Percentiles rank a stretch among this genome's conserved stretches.
phyloP scores from a whole-genome alignment of 2,113 vertebrate genomes.

The Arothron firmamentum region DNA sequence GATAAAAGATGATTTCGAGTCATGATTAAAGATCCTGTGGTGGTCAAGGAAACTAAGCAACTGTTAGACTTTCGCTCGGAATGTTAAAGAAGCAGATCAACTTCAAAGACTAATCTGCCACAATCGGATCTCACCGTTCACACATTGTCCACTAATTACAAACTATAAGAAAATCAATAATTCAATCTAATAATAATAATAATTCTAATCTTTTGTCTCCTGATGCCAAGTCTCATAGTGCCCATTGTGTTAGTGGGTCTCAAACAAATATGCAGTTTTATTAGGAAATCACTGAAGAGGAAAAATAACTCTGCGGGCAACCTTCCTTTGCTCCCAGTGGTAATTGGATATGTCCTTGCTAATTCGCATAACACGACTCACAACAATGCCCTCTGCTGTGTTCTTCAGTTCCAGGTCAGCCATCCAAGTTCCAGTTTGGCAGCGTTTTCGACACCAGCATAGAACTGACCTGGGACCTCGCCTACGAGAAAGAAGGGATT shows the following conservation, averaged over 20 bases:
- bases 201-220: neutral
- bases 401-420: constrained; percentile 88
- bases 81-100: too few relatives aligned
- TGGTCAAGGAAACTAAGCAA: too few relatives aligned
- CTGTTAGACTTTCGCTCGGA: too few relatives aligned
- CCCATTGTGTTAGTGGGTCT: neutral
- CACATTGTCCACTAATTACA: too few relatives aligned
- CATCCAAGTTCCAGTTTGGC: constrained; percentile 90
- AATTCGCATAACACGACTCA: neutral
- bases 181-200: too few relatives aligned
- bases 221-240: neutral
- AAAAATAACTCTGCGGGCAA: neutral
- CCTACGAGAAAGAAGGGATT: constrained; percentile 88
- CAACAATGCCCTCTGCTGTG: constrained; percentile 11
- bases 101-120: too few relatives aligned
- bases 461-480: constrained; percentile 87
- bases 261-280: constrained; percentile 10
- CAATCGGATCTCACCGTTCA: too few relatives aligned
- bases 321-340: neutral
- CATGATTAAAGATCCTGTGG: too few relatives aligned
- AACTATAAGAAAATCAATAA: neutral
- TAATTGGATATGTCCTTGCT: neutral
- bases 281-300: constrained; percentile 5
- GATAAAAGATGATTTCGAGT: too few relatives aligned
- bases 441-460: constrained; percentile 91